phyloP scores from a whole-genome alignment of 92 coral and sea anemone species.

The Epizoanthus fatuus region DNA sequence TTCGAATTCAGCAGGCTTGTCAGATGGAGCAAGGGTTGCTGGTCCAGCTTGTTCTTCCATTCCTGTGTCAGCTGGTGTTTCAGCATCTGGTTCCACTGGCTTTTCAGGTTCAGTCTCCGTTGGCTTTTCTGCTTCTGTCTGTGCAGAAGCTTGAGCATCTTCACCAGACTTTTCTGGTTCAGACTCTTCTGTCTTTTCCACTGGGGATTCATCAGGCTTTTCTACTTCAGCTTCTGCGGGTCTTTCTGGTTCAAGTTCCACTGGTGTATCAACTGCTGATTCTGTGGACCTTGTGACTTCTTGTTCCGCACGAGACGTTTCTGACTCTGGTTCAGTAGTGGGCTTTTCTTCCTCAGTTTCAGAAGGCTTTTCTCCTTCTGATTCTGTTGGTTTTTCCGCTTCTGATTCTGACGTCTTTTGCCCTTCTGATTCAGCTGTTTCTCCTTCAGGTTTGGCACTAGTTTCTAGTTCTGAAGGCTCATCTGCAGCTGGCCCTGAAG shows the following conservation, averaged over 20 bases:
- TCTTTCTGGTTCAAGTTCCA: background rate
- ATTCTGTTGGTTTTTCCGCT: background rate
- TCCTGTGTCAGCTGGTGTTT: background rate
- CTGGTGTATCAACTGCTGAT: background rate
- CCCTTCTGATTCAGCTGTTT: background rate
- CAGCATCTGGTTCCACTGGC: background rate
- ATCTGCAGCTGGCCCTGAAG: background rate
- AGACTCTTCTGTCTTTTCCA: background rate
- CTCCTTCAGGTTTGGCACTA: conserved; percentile 1
- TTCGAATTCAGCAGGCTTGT: background rate
- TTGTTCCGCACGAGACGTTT: background rate
- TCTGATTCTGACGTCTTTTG: background rate
- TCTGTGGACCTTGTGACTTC: background rate
- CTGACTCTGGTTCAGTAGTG: background rate
- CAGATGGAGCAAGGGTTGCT: background rate
- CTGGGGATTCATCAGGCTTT: background rate
- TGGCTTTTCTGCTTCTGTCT: conserved; percentile 7
- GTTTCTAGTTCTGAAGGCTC: background rate
- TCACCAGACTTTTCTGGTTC: background rate
- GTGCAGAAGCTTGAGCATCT: conserved; percentile 14
- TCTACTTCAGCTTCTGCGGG: conserved; percentile 1
- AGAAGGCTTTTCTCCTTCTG: background rate
- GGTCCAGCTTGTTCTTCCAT: background rate
- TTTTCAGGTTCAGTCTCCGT: conserved; percentile 1
- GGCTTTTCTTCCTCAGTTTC: background rate